These are phyloP conservation scores for Akabosia matsudoensis DNA, from an alignment of 1,140 invertebrate species.

Conservation along the genomic window DNA sequence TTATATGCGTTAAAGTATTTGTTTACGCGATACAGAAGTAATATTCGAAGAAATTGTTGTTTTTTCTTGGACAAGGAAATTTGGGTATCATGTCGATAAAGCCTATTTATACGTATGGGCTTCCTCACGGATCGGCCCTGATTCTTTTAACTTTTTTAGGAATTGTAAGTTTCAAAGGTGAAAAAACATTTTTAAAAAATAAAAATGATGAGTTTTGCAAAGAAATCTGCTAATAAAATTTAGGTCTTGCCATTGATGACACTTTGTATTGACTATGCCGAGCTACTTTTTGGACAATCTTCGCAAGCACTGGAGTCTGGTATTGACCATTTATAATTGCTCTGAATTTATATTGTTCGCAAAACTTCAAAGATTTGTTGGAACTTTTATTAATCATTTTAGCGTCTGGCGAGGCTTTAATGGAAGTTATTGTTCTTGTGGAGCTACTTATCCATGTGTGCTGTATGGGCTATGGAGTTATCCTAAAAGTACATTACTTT, in stretches of 20 bases:
- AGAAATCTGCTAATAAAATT: too few species aligned
- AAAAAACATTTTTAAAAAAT: slow-evolving; percentile 1
- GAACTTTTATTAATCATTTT: too few species aligned
- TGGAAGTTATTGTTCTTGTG: background rate
- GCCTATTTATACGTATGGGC: background rate
- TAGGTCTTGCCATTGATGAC: background rate
- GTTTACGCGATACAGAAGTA: too few species aligned
- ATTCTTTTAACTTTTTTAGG: background rate
- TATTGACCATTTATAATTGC: background rate
- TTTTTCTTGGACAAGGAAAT: too few species aligned
- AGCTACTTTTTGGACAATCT: background rate
- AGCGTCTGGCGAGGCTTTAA: background rate
- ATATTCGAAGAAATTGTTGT: too few species aligned
- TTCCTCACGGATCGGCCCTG: background rate
- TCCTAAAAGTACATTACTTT: slow-evolving; percentile 3
- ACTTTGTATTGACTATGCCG: background rate
- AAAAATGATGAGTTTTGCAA: background rate
- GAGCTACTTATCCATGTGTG: background rate
- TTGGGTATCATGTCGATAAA: too few species aligned
- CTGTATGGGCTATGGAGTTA: background rate
- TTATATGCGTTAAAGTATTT: too few species aligned
- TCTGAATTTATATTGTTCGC: background rate
- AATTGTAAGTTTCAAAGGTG: background rate
- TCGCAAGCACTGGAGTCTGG: background rate
- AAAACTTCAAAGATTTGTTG: too few species aligned